Conservation (phyloP, 2,797 vertebrate genomes). For the Echiichthys vipera region DNA sequence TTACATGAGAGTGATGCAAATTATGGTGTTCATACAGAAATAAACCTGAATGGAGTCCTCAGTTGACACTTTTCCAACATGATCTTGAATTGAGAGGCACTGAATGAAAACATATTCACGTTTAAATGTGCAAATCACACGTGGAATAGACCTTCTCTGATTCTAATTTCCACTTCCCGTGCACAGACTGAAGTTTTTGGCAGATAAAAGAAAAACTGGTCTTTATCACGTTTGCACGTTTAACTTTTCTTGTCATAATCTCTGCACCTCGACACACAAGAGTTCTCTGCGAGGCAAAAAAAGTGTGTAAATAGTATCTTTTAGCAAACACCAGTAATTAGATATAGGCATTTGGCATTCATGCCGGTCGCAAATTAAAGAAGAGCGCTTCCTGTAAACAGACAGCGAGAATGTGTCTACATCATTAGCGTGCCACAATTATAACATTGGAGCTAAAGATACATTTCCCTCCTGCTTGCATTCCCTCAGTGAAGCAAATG, state of each 20-base stretch:
- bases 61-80: constrained; percentile 41
- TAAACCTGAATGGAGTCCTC: constrained; percentile 43
- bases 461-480: constrained; percentile 68
- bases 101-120: background rate
- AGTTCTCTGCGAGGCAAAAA: constrained; percentile 66
- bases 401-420: constrained; percentile 81
- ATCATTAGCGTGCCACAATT: constrained; percentile 85
- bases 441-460: constrained; percentile 85
- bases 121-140: constrained; percentile 9
- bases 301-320: constrained; percentile 79
- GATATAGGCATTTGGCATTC: constrained; percentile 79
- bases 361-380: constrained; percentile 79
- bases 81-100: constrained; percentile 12
- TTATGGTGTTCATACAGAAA: constrained; percentile 52
- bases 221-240: constrained; percentile 41
- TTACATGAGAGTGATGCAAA: constrained; percentile 59
- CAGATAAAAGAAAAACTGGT: background rate
- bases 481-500: constrained; percentile 73
- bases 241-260: constrained; percentile 57
- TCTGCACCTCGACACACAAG: constrained; percentile 51
- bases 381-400: constrained; percentile 83
- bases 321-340: constrained; percentile 84
- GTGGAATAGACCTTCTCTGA: background rate
- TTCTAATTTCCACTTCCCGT: constrained; percentile 5
- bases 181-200: background rate